Base-by-base conservation (phyloP, 2,888 invertebrate genomes). In the Oxyteleia sp. region DNA sequence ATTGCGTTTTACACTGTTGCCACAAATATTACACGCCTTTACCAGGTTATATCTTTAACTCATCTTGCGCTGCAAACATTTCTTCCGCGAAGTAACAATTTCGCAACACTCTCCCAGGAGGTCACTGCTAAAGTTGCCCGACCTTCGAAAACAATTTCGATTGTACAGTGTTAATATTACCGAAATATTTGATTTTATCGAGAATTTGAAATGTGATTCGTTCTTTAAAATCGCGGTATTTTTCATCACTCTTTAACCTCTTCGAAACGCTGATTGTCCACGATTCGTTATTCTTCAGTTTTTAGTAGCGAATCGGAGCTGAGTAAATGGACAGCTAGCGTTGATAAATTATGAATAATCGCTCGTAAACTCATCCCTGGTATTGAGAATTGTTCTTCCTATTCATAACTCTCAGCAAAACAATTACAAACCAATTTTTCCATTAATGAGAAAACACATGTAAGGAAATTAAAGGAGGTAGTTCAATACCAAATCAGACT, bases 231-330 rank as follows among this genome's bases (percentile, higher is more conserved):
- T n/a, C 83, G 81, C 85, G 61, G n/a, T n/a, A n/a, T 85, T 88
- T 89, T 89, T 87, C 87, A 87, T 89, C 87, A 89, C 88, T 86
- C 71, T 75, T 61, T 69, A 75, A 76, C 72, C 63, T 38, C 38
- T 16, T 49, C 41, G 29, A 51, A 66, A 49, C 53, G 69, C 43
- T 78, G 59, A 32, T 15, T 10, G 23, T n/a, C 49, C 61, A 11
- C n/a, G 57, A 3, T 35, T 16, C 43, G 15, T 47, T n/a, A 23
- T 38, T 43, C 26, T 13, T 18, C 4, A 38, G 10, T 11, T 43
- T 32, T 43, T 41, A 8, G 2, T 10, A 35, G 10, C 38, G 10
- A 41, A n/a, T n/a, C 15, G 11, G n/a, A 26, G 13, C 41, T 38
- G 18, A 38, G 20, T 43, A 13, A 16, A 20, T 7, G 23, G 41